Evolutionary conservation across 2,888 invertebrate genomes (phyloP), one percentile per base, ranked within the genome.

Genomic region (Troides helena): DNA sequence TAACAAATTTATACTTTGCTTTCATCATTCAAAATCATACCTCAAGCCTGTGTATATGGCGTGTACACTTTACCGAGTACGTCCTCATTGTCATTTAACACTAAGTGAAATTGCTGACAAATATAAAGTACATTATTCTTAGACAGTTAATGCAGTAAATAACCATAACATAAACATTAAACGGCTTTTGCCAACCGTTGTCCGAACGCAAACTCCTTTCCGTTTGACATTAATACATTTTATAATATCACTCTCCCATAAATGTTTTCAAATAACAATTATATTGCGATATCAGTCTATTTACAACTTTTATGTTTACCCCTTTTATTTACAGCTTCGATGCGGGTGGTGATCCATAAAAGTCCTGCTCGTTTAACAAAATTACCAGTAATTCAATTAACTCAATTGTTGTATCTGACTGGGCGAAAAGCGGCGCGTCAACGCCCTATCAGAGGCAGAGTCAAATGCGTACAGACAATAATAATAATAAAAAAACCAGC

Each of bases 361-460:
- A 56, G 59, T 81, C 83, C 81, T 78, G 81, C 72, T 77, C 80
- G 78, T 76, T 77, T 80, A 80, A 50, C 50, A 50, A 82, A 89
- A 90, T 90, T 89, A 87, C 85, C 83, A 81, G 80, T 90, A 90
- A 92, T 92, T 91, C 90, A 91, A 92, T 91, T 89, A 91, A 84
- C 85, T 86, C 89, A 89, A 90, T 90, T 92, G 91, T 91, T 84
- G 76, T 84, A 89, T 87, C 88, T 81, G 83, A 81, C 86, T 83
- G 85, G 83, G 86, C 85, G 85, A 89, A 86, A 89, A 86, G 84
- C 76, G 77, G 73, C 78, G 81, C 89, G 90, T 90, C 89, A 88
- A 90, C 91, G 92, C 91, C 91, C 91, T 87, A 81, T 76, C 83
- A 87, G 86, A 82, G 85, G 85, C n/a, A 39, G 14, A 57, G 57